These are phyloP conservation scores for Acridotheres tristis DNA, from an alignment of 2,797 vertebrate genomes.

Conservation along the genomic window DNA sequence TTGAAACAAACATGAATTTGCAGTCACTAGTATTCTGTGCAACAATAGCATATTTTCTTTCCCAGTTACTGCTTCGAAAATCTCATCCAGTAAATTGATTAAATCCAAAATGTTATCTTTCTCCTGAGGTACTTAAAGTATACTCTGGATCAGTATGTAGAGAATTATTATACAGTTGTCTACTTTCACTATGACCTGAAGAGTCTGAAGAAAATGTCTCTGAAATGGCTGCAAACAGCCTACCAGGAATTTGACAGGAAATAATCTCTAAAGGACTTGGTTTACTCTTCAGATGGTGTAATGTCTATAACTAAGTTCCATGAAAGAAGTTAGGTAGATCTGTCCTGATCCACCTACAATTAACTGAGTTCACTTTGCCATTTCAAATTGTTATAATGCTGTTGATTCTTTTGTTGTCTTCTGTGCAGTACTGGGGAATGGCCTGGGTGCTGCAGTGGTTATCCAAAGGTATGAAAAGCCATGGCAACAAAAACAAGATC, in stretches of 20 bases:
- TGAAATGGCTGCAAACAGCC: constrained; percentile 84
- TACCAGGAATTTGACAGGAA: constrained; percentile 88
- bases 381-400: not conserved
- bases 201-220: constrained; percentile 86
- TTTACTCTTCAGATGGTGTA: not conserved
- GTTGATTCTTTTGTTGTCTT: not conserved
- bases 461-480: not conserved
- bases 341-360: not conserved
- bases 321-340: not conserved
- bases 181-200: constrained; percentile 87
- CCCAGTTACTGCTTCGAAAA: not conserved
- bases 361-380: not conserved
- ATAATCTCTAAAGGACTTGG: constrained; percentile 52
- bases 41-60: not conserved
- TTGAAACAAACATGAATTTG: not conserved
- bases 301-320: not conserved
- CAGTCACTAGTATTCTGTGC: not conserved
- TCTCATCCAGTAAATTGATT: not conserved
- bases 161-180: constrained; percentile 85
- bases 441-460: not conserved
- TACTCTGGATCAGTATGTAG: constrained; percentile 86
- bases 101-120: not conserved
- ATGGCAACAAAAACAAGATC: not conserved
- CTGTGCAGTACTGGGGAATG: not conserved
- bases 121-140: constrained; percentile 83